Evolutionary conservation across 2,888 invertebrate genomes (phyloP).

Genomic region (Sesia bembeciformis): DNA sequence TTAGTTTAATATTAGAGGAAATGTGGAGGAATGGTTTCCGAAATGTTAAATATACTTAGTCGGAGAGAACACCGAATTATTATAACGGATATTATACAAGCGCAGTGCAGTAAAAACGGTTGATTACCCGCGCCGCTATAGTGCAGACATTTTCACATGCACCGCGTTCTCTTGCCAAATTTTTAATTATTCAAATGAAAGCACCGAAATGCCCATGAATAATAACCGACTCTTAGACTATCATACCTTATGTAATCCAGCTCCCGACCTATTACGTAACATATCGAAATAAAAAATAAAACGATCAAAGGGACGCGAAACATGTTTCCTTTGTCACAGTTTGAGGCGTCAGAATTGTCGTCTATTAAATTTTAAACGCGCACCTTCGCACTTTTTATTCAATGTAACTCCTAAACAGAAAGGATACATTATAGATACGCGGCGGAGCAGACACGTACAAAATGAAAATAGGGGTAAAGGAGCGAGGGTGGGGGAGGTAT

Average conservation of each 20-base stretch:
- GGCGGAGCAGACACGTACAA: slow-evolving; percentile 70
- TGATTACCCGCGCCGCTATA: slow-evolving; percentile 20
- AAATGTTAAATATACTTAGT: too few relatives aligned
- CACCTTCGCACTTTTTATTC: slow-evolving; percentile 60
- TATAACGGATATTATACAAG: slow-evolving; percentile 9
- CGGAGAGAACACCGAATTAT: not conserved
- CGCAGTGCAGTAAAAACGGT: slow-evolving; percentile 42
- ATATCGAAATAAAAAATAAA: slow-evolving; percentile 17
- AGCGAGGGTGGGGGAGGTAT: slow-evolving; percentile 64
- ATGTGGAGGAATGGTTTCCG: too few relatives aligned
- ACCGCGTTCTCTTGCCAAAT: slow-evolving; percentile 31
- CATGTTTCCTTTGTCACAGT: slow-evolving; percentile 29
- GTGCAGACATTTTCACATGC: slow-evolving; percentile 25
- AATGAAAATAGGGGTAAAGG: slow-evolving; percentile 69
- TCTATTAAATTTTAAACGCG: slow-evolving; percentile 57
- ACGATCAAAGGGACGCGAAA: slow-evolving; percentile 13
- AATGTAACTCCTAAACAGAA: slow-evolving; percentile 63
- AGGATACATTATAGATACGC: slow-evolving; percentile 69
- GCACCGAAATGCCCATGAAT: slow-evolving; percentile 23
- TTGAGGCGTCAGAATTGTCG: slow-evolving; percentile 46
- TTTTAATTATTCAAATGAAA: slow-evolving; percentile 41
- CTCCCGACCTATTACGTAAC: slow-evolving; percentile 7
- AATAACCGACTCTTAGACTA: slow-evolving; percentile 3
- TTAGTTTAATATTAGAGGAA: too few relatives aligned
- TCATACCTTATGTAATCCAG: not conserved